phyloP scores from a whole-genome alignment of 2,888 invertebrate genomes.

The Limnephilus marmoratus region DNA sequence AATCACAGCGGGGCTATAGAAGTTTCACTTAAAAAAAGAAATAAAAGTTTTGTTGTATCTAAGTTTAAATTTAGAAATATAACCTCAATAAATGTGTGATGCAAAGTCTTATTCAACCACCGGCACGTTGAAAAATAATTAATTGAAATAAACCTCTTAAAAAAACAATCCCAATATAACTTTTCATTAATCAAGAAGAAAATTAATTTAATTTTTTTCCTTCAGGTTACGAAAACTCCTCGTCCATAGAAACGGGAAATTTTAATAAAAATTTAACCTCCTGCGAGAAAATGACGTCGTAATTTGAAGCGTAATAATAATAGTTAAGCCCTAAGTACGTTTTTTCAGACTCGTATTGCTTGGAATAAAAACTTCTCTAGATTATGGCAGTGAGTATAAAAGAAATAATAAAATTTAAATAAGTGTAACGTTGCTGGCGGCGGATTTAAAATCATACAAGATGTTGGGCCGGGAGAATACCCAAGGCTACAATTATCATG shows the following conservation, averaged over 20 bases:
- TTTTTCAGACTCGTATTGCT: conserved; percentile 36
- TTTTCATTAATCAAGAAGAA: conserved; percentile 37
- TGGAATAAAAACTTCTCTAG: conserved; percentile 37
- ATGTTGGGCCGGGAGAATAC: conserved; percentile 28
- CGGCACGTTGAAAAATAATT: not conserved
- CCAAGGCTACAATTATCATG: conserved; percentile 32
- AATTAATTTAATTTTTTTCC: conserved; percentile 33
- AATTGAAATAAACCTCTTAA: not conserved
- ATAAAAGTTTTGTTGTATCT: too few relatives aligned
- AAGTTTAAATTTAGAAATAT: too few relatives aligned
- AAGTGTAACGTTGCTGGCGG: conserved; percentile 31
- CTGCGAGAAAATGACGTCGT: conserved; percentile 49
- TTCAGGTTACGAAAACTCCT: not conserved
- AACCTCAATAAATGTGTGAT: too few relatives aligned
- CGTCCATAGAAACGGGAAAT: conserved; percentile 19
- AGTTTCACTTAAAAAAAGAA: too few relatives aligned
- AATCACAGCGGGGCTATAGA: too few relatives aligned
- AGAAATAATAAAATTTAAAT: conserved; percentile 41
- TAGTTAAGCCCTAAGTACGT: conserved; percentile 44
- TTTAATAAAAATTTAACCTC: conserved; percentile 53
- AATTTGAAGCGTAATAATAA: conserved; percentile 47
- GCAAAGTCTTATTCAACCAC: not conserved
- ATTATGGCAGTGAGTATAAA: conserved; percentile 28
- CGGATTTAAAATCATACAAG: conserved; percentile 41
- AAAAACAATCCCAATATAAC: not conserved